Percentiles rank a stretch among this genome's conserved stretches.
These are phyloP conservation scores for Notolepis coatsorum DNA, from an alignment of 2,797 vertebrate species.

Conservation along the genomic window DNA sequence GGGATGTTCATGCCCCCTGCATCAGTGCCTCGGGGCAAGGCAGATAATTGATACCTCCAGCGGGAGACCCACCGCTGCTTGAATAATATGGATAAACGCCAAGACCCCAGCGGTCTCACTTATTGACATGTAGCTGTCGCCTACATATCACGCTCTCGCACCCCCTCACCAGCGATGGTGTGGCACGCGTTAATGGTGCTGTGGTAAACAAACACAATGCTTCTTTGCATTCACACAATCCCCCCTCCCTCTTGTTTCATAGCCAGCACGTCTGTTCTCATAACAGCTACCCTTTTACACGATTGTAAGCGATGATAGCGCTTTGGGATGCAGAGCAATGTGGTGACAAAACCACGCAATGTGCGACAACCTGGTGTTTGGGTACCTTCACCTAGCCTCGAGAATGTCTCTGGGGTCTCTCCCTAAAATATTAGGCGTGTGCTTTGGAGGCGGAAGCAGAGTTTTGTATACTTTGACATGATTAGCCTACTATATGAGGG, in stretches of 20 bases:
- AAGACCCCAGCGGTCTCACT: conserved; percentile 21
- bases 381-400: too few relatives aligned
- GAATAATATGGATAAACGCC: conserved; percentile 52
- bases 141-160: conserved; percentile 11
- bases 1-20: conserved; percentile 21
- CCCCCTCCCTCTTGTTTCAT: conserved; percentile 20
- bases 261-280: background rate
- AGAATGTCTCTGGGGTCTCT: too few relatives aligned
- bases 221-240: conserved; percentile 22
- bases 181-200: too few relatives aligned
- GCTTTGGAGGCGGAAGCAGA: too few relatives aligned
- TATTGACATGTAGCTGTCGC: conserved; percentile 45
- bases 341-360: too few relatives aligned
- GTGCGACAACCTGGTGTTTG: too few relatives aligned
- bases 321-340: too few relatives aligned
- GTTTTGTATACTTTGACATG: too few relatives aligned
- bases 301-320: too few relatives aligned
- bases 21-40: conserved; percentile 30
- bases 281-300: conserved; percentile 15
- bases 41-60: conserved; percentile 42
- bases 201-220: too few relatives aligned
- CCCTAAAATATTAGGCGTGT: too few relatives aligned
- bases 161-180: conserved; percentile 1
- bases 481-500: too few relatives aligned
- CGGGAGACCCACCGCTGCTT: conserved; percentile 22